A percentile compares a stretch with the other conserved stretches of the same genome.
These are phyloP conservation scores for Carduelis carduelis DNA, from an alignment of 2,797 vertebrate species.

Conservation along the genomic window DNA sequence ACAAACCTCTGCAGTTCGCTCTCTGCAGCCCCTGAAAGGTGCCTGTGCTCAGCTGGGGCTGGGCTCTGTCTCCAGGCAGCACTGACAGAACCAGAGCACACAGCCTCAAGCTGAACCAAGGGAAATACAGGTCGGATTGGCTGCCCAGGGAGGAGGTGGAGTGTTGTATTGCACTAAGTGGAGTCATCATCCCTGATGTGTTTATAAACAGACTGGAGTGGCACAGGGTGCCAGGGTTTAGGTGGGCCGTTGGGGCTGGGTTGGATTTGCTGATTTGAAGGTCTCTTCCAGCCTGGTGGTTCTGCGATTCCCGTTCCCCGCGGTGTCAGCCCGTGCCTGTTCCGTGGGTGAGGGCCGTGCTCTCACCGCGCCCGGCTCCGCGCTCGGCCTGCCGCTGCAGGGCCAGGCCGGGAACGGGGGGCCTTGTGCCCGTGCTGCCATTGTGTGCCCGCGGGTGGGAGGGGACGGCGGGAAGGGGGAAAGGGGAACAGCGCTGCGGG, in stretches of 20 bases:
- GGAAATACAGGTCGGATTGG: not conserved
- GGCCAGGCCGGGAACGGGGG: rapidly evolving
- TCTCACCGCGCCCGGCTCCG: not conserved
- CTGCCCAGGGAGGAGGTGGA: too few species aligned
- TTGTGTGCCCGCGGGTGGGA: not conserved
- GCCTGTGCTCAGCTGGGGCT: rapidly evolving
- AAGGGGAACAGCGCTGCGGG: rapidly evolving
- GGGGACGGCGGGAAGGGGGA: not conserved
- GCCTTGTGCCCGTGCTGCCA: rapidly evolving
- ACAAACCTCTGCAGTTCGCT: rapidly evolving
- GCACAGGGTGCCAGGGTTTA: not conserved
- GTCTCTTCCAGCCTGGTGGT: not conserved
- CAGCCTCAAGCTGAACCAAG: not conserved
- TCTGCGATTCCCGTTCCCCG: rapidly evolving
- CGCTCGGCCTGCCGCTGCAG: rapidly evolving
- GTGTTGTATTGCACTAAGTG: too few species aligned
- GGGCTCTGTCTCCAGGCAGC: not conserved
- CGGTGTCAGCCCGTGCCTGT: rapidly evolving
- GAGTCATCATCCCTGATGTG: not conserved
- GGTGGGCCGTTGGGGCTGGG: too few species aligned
- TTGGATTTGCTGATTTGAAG: not conserved
- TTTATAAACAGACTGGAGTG: not conserved
- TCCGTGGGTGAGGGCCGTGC: rapidly evolving
- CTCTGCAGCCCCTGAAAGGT: not conserved
- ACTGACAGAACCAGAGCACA: not conserved